phyloP scores from a whole-genome alignment of 2,888 invertebrate genomes.

The Gisinianus flammeolus region DNA sequence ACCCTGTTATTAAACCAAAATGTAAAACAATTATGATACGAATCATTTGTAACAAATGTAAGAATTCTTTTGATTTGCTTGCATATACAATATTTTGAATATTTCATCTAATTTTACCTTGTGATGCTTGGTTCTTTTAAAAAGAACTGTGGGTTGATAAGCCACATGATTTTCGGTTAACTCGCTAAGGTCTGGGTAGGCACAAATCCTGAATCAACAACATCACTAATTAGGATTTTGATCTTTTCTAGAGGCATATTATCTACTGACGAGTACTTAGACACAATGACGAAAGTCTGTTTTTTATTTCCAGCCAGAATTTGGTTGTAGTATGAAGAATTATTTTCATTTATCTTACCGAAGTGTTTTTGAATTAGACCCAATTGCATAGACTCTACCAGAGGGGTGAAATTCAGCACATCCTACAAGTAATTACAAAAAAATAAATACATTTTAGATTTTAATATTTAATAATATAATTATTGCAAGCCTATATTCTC shows the following conservation, averaged over 20 bases:
- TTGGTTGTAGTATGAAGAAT: too few species aligned
- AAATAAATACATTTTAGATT: background rate
- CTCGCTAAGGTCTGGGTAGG: slow-evolving; percentile 88
- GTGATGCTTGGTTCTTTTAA: slow-evolving; percentile 96
- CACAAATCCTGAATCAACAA: too few species aligned
- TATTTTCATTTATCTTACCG: too few species aligned
- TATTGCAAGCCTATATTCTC: background rate
- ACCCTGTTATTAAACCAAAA: slow-evolving; percentile 65
- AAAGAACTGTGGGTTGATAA: slow-evolving; percentile 88
- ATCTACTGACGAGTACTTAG: too few species aligned
- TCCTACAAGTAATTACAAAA: slow-evolving; percentile 62
- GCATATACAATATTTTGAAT: background rate
- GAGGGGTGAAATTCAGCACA: slow-evolving; percentile 98
- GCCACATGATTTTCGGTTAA: slow-evolving; percentile 75
- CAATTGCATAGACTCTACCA: slow-evolving; percentile 94
- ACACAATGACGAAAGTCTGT: too few species aligned
- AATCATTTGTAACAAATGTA: background rate
- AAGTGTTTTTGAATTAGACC: slow-evolving; percentile 96
- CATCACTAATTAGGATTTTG: too few species aligned
- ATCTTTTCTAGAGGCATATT: too few species aligned
- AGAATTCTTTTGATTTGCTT: background rate
- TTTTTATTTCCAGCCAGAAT: too few species aligned
- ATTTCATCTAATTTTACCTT: too few species aligned
- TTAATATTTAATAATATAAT: too few species aligned
- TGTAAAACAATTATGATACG: background rate